Percentiles rank a stretch among this genome's conserved stretches.
Conservation (phyloP, 2,797 vertebrate species). For the Sandelia bainsii region DNA sequence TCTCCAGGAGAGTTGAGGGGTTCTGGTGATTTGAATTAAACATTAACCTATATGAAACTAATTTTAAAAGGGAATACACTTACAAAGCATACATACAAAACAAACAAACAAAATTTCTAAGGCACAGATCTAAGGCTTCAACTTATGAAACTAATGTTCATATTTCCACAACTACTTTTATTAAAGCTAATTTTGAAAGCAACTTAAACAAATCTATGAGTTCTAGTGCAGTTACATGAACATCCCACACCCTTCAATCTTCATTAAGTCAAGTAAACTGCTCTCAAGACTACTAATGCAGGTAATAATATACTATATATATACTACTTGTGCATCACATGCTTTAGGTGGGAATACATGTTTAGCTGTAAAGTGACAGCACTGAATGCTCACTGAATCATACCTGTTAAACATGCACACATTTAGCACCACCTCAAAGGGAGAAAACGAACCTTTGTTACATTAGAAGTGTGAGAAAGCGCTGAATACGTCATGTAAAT, state of each 20-base stretch:
- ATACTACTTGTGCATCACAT: too few relatives aligned
- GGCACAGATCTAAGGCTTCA: too few relatives aligned
- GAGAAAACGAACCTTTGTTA: conserved; percentile 28
- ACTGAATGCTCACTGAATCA: conserved; percentile 15
- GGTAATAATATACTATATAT: too few relatives aligned
- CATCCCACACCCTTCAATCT: too few relatives aligned
- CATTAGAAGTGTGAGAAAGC: conserved; percentile 11
- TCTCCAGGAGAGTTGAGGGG: background rate
- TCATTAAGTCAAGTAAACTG: too few relatives aligned
- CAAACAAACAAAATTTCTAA: background rate
- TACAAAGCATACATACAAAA: background rate
- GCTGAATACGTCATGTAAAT: conserved; percentile 47
- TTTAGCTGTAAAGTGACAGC: conserved; percentile 16
- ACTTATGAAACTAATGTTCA: too few relatives aligned
- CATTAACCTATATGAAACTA: background rate
- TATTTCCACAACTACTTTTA: too few relatives aligned
- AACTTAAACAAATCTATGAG: too few relatives aligned
- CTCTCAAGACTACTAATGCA: too few relatives aligned
- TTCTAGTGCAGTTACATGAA: too few relatives aligned
- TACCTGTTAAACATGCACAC: conserved; percentile 31
- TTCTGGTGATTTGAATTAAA: background rate
- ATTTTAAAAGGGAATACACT: too few relatives aligned
- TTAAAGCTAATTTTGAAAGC: too few relatives aligned
- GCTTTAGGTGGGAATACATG: background rate
- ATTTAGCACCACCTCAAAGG: conserved; percentile 21